Conservation (phyloP, 2,113 vertebrate species). For the Oenanthe oenanthe region DNA sequence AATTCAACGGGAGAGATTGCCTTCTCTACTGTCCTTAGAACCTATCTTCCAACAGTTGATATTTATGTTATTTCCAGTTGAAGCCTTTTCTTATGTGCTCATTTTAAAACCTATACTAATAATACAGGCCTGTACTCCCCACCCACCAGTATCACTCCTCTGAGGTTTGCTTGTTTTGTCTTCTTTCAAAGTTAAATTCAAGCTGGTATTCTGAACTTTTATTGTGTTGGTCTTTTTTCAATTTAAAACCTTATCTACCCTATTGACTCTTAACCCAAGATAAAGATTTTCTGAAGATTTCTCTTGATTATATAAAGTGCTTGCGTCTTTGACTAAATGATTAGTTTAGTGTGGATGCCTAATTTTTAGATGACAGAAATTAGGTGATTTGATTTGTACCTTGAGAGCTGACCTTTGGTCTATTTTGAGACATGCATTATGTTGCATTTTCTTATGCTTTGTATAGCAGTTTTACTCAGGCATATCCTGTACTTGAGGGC, state of each 20-base stretch:
- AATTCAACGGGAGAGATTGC: no score
- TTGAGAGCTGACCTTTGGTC: background rate
- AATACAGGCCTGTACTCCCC: rapidly evolving
- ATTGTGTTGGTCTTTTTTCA: background rate
- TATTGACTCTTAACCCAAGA: background rate
- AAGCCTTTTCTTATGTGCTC: background rate
- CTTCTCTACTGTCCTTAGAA: no score
- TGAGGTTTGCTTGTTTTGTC: background rate
- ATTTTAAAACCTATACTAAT: background rate
- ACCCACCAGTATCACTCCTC: background rate
- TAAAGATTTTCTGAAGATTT: background rate
- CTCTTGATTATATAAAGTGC: background rate
- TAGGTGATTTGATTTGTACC: background rate
- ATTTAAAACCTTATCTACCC: background rate
- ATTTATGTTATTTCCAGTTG: no score
- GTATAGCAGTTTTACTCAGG: background rate
- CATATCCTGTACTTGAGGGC: background rate
- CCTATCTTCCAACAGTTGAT: background rate
- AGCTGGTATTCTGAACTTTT: background rate
- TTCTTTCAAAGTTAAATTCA: background rate
- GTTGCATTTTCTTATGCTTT: background rate
- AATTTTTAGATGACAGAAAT: background rate
- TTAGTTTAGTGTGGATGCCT: background rate
- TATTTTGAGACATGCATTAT: background rate
- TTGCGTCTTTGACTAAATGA: background rate